Percentiles rank a stretch among this genome's conserved stretches.
phyloP scores from a whole-genome alignment of 2,888 invertebrate genomes.

The Drosophila crucigera region DNA sequence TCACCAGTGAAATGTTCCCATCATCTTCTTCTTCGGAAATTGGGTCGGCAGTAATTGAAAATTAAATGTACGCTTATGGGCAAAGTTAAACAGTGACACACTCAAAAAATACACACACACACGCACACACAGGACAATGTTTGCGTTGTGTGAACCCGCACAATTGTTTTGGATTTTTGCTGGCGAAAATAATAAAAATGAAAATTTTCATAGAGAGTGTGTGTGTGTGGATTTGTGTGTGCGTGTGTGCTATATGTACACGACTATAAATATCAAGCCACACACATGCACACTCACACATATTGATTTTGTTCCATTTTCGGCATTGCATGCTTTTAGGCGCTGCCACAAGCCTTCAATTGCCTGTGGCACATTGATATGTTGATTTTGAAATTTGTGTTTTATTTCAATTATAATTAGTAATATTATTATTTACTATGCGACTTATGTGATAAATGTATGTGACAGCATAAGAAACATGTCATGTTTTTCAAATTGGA shows the following conservation, averaged over 20 bases:
- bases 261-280: slow-evolving; percentile 3
- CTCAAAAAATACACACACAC: slow-evolving; percentile 6
- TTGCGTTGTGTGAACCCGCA: slow-evolving; percentile 47
- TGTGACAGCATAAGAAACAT: background rate
- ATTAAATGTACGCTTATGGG: slow-evolving; percentile 78
- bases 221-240: slow-evolving; percentile 6
- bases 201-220: slow-evolving; percentile 68
- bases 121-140: slow-evolving; percentile 4
- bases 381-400: slow-evolving; percentile 7
- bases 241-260: slow-evolving; percentile 27
- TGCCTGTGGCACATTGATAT: slow-evolving; percentile 18
- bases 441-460: background rate
- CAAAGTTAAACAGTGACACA: slow-evolving; percentile 69
- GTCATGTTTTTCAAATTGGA: background rate
- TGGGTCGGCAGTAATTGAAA: slow-evolving; percentile 71
- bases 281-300: slow-evolving; percentile 23
- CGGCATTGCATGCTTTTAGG: slow-evolving; percentile 39
- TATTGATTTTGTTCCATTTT: slow-evolving; percentile 61
- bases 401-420: background rate
- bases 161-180: slow-evolving; percentile 75
- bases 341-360: slow-evolving; percentile 36
- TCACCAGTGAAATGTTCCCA: slow-evolving; percentile 31
- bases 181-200: slow-evolving; percentile 75
- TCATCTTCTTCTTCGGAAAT: slow-evolving; percentile 31
- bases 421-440: background rate